Conservation (phyloP, 1,140 invertebrate species). For the Sipha flava region DNA sequence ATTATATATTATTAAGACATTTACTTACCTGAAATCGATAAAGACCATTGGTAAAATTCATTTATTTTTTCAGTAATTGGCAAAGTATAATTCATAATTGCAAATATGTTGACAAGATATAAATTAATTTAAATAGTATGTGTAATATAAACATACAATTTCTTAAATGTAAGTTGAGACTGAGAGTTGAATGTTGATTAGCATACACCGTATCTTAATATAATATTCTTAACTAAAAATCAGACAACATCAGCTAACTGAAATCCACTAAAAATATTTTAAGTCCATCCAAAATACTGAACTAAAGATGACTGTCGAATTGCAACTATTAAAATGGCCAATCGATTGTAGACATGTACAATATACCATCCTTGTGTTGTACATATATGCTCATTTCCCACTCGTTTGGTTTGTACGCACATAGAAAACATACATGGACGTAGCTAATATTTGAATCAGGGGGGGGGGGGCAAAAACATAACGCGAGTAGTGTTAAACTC, state of each 20-base stretch:
- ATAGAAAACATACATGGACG: no score
- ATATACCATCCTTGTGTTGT: not conserved
- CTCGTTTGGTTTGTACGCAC: not conserved
- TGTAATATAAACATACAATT: not conserved
- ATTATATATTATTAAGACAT: not conserved
- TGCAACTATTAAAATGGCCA: not conserved
- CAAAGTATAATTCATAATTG: not conserved
- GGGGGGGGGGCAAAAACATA: no score
- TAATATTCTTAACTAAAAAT: not conserved
- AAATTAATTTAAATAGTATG: not conserved
- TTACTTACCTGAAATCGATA: slow-evolving; percentile 9
- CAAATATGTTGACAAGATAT: no score
- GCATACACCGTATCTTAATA: no score
- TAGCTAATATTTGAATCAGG: no score
- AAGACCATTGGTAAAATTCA: not conserved
- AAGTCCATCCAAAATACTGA: not conserved
- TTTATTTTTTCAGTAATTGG: not conserved
- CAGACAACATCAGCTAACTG: not conserved
- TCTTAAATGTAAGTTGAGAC: no score
- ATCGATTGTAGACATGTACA: not conserved
- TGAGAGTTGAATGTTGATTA: not conserved
- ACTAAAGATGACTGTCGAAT: not conserved
- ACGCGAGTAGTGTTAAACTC: no score
- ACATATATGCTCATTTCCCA: not conserved
- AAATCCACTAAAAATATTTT: not conserved